Evolutionary conservation across 1,140 invertebrate species (phyloP), one percentile per base, ranked within the genome.

Genomic region (Musca vetustissima): DNA sequence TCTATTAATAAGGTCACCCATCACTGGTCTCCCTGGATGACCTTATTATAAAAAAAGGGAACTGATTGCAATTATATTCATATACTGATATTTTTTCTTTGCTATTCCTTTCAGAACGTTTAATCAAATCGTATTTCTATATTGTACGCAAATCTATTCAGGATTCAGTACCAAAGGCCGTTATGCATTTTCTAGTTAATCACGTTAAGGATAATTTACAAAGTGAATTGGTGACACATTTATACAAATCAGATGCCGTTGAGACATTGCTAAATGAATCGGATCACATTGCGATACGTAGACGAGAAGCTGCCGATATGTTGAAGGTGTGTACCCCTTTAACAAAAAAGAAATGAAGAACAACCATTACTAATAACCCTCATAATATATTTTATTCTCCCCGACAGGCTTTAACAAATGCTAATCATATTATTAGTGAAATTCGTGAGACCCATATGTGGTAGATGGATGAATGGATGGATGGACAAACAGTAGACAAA

Each of bases 121-220:
- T 99, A 47, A 99, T 99, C 74, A 96, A 96, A 82, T 96, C 95
- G 1, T 99, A 99, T 85, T 99, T 99, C 85, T 93, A 97, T 83
- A 99, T 99, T 79, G 95, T 99, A 25, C 88, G 96, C 25, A 99
- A 99, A 85, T 98, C 95, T 47, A 98, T 99, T 83, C 97, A 99
- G 84, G 98, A 99, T 84, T 95, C 92, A 65, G 96, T 99, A 57
- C 98, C 98, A 11, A 99, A 99, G 85, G 96, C 97, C 28, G 93
- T 99, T 72, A 99, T 99, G 98, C 96, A 99, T 86, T 99, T 99
- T 85, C 86, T 99, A 76, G 98, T 99, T 64, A 99, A 99, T 86
- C 93, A 89, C 83, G 95, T 98, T 48, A 96, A 98, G 83, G 96
- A 99, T 83, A 98, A 99, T 85, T 86, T 99, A 72, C 98, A 99